These are phyloP conservation scores for Trematomus bernacchii DNA, from an alignment of 2,797 vertebrate genomes.

Conservation along the genomic window DNA sequence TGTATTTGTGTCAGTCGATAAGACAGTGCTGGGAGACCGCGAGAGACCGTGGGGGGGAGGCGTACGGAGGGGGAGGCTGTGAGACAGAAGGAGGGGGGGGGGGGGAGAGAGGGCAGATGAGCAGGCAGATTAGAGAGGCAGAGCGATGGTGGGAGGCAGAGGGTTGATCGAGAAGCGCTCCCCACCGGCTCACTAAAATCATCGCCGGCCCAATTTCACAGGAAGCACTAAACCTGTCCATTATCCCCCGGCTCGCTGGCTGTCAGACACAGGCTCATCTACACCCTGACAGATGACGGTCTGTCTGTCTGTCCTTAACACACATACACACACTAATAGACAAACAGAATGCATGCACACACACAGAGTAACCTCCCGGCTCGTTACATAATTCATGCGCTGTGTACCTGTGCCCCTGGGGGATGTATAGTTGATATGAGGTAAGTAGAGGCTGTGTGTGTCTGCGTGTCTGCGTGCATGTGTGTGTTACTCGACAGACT, in stretches of 20 bases:
- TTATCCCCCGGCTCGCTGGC: conserved; percentile 71
- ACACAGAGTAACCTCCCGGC: conserved; percentile 32
- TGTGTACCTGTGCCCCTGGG: conserved; percentile 51
- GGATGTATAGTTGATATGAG: conserved; percentile 50
- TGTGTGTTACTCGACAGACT: conserved; percentile 8
- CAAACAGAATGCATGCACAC: conserved; percentile 11
- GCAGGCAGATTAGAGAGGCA: conserved; percentile 57
- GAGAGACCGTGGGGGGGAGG: conserved; percentile 33
- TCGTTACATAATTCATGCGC: conserved; percentile 64
- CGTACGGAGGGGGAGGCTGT: conserved; percentile 9
- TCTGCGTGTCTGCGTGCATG: conserved; percentile 10
- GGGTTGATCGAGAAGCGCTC: conserved; percentile 69
- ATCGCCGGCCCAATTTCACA: conserved; percentile 77
- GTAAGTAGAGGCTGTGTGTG: conserved; percentile 35
- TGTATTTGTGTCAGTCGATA: conserved; percentile 76
- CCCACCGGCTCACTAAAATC: conserved; percentile 75
- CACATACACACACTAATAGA: conserved; percentile 16
- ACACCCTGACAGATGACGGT: conserved; percentile 69
- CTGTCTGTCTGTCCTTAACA: conserved; percentile 52
- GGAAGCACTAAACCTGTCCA: conserved; percentile 78
- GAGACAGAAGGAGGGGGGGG: conserved; percentile 14
- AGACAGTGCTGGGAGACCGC: conserved; percentile 55
- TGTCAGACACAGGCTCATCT: conserved; percentile 72
- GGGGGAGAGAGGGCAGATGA: conserved; percentile 42
- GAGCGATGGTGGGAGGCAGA: conserved; percentile 59